Base-by-base conservation (phyloP, 2,113 vertebrate species). In the Camelus bactrianus region DNA sequence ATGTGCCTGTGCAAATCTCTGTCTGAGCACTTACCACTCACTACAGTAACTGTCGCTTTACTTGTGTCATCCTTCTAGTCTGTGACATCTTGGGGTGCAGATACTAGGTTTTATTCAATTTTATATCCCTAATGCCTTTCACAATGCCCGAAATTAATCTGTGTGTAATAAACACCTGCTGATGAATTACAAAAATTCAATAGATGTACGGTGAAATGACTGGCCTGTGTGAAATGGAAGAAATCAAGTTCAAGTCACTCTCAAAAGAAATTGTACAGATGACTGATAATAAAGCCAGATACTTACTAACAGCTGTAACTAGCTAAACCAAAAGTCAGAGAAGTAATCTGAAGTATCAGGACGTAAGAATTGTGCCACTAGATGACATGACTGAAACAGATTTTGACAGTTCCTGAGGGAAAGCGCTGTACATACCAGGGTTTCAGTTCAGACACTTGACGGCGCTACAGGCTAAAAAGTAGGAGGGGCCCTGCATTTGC, bases 231-330 rank as follows among this genome's bases (percentile, higher is more conserved):
- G n/a, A 82, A 81, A 70, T 13, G 60, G 20, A 86, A 93, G 64
- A 94, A 81, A 86, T 42, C 48, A 72, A 77, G 48, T 26, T 88
- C 17, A 85, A n/a, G 52, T 50, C 50, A 96, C 42, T 94, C 12
- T 89, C 54, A 89, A 88, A 89, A 38, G 28, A 90, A 93, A 96
- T 19, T 54, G 15, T 60, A 88, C 19, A 91, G 46, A 32, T 52
- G 35, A 19, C 15, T 54, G 82, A 26, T 52, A 54, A 67, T 48
- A 62, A 94, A 60, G 15, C 16, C 3, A 1, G 32, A 85, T 17
- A 52, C 32, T 35, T 56, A 92, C 19, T 75, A 69, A 72, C 26
- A 50, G 46, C 38, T 75, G 30, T 80, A 58, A 88, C 30, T 72
- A 62, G n/a, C 38, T 73, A 85, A 93, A 32, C 14, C 13, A 46